These are phyloP conservation scores for Nasonia oneida DNA, from an alignment of 2,888 invertebrate genomes.

Conservation along the genomic window DNA sequence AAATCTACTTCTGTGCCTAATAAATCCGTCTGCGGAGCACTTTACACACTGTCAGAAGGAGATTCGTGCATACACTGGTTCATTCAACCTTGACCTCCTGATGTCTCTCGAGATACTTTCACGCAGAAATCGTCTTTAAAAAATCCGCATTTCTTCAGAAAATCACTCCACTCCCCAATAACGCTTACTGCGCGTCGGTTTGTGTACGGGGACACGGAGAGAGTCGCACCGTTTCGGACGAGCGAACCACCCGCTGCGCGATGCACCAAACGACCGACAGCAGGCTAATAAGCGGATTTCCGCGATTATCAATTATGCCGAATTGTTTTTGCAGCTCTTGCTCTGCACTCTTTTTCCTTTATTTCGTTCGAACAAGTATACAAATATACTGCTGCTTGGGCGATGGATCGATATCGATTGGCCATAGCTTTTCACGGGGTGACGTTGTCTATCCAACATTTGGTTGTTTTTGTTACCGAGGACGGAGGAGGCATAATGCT, in stretches of 20 bases:
- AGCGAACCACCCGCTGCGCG: background rate
- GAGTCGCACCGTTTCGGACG: background rate
- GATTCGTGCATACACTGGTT: background rate
- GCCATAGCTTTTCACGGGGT: background rate
- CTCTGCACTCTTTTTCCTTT: background rate
- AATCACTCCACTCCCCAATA: background rate
- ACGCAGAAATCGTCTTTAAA: background rate
- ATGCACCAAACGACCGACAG: background rate
- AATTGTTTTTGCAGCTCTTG: slow-evolving; percentile 29
- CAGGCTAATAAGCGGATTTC: slow-evolving; percentile 61
- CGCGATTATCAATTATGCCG: slow-evolving; percentile 61
- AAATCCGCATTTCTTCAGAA: too few relatives aligned
- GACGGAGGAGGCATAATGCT: background rate
- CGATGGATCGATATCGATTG: background rate
- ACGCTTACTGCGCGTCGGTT: background rate
- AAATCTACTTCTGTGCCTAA: background rate
- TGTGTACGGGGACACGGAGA: background rate
- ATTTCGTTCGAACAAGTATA: background rate
- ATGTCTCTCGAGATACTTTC: slow-evolving; percentile 1
- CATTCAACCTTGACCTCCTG: slow-evolving; percentile 21
- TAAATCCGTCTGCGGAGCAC: background rate
- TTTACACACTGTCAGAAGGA: background rate
- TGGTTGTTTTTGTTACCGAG: background rate
- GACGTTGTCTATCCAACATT: background rate
- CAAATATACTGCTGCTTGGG: background rate